These are phyloP conservation scores for Cryptoblepharus egeriae DNA, from an alignment of 2,797 vertebrate genomes.

Conservation along the genomic window DNA sequence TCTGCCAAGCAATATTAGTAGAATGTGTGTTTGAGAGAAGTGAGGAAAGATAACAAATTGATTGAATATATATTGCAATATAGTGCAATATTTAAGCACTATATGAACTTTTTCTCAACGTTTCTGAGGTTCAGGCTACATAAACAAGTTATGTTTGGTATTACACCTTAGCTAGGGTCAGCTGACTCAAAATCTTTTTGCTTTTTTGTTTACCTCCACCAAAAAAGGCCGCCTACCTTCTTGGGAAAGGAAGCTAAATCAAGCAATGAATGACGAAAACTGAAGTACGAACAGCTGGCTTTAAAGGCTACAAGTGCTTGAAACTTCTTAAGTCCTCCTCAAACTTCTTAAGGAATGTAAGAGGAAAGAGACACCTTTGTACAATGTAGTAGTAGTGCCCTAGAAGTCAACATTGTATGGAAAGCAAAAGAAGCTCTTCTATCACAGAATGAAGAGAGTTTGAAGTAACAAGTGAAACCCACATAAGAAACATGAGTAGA, in stretches of 20 bases:
- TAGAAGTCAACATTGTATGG: neutral
- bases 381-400: neutral
- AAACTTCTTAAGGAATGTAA: neutral
- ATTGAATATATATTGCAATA: neutral
- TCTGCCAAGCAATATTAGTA: constrained; percentile 35
- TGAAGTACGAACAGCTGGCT: neutral
- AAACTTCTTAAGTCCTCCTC: neutral
- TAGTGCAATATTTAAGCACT: neutral
- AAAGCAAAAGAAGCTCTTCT: neutral
- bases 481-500: neutral
- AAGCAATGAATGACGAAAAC: neutral
- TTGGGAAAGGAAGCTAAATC: neutral
- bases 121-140: constrained; percentile 15
- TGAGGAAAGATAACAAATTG: constrained; percentile 22
- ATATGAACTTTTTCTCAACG: neutral
- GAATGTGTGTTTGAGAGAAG: neutral
- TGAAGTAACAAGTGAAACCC: neutral
- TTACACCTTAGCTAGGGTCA: constrained; percentile 25
- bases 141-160: constrained; percentile 1
- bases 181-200: constrained; percentile 15
- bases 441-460: neutral
- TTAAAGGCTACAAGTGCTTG: neutral
- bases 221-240: neutral
- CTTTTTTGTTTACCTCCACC: constrained; percentile 18
- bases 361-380: neutral